Percentiles rank a stretch among this genome's conserved stretches.
Evolutionary conservation across 2,113 vertebrate species (phyloP).

Genomic region (Neopipo cinnamomea): DNA sequence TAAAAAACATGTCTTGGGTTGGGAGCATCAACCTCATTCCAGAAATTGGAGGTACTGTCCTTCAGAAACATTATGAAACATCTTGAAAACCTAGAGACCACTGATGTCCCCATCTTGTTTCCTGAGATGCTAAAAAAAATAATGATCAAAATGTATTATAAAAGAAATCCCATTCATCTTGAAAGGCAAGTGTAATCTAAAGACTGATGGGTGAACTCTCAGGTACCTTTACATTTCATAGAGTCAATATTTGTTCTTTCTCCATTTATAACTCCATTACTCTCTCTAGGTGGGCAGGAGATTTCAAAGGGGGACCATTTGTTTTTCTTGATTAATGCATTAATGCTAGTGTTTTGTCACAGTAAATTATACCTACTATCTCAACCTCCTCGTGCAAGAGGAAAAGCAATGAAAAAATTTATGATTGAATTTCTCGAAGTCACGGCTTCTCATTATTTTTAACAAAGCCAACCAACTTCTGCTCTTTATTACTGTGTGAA

Average conservation of each 20-base stretch:
- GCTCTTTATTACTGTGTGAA: neutral
- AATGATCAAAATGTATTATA: neutral
- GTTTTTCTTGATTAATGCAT: slow-evolving; percentile 35
- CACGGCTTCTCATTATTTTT: neutral
- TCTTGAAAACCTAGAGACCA: neutral
- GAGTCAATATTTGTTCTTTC: slow-evolving; percentile 64
- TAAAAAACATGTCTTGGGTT: neutral
- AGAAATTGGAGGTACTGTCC: neutral
- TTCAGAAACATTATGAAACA: neutral
- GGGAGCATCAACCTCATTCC: neutral
- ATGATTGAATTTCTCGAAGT: neutral
- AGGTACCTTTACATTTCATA: slow-evolving; percentile 53
- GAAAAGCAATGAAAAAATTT: neutral
- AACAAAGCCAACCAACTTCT: neutral
- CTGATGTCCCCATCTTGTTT: neutral
- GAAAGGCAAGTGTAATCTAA: slow-evolving; percentile 16
- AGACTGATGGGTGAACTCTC: slow-evolving; percentile 46
- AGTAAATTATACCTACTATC: slow-evolving; percentile 16
- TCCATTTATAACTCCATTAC: slow-evolving; percentile 56
- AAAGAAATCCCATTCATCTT: slow-evolving; percentile 16
- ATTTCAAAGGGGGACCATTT: slow-evolving; percentile 23
- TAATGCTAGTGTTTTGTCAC: slow-evolving; percentile 14
- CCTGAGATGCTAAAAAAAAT: neutral
- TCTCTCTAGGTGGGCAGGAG: slow-evolving; percentile 43
- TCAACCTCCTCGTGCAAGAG: neutral